Conservation (phyloP, 2,113 vertebrate species). For the Saguinus imperator region DNA sequence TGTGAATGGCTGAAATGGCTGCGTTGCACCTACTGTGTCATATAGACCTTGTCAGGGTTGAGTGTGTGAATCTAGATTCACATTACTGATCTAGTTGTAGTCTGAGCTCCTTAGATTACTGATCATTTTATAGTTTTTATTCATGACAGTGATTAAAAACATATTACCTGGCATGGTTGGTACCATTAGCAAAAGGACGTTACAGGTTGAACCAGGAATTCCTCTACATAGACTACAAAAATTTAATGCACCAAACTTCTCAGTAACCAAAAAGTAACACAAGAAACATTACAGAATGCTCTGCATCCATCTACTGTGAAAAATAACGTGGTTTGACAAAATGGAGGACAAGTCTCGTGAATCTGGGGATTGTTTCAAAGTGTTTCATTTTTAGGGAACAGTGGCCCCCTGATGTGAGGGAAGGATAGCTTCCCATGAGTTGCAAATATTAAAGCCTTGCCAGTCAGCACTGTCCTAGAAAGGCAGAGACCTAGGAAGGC, state of each 20-base stretch:
- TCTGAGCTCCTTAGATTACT: not conserved
- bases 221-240: not conserved
- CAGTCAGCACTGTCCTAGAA: not conserved
- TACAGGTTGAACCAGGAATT: slow-evolving; percentile 17
- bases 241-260: not conserved
- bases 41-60: not conserved
- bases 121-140: not conserved
- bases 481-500: not conserved
- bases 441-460: not conserved
- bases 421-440: not conserved
- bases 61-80: not conserved
- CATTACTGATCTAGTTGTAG: not conserved
- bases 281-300: not conserved
- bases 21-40: not conserved
- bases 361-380: not conserved
- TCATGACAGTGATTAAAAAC: slow-evolving; percentile 31
- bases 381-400: not conserved
- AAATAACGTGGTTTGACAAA: not conserved
- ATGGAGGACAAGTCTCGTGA: not conserved
- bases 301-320: not conserved
- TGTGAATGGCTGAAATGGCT: not conserved
- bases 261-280: not conserved
- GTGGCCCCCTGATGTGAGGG: not conserved
- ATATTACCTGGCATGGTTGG: not conserved
- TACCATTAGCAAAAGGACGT: slow-evolving; percentile 20